Percentiles rank a stretch among this genome's conserved stretches.
These are phyloP conservation scores for Musca vetustissima DNA, from an alignment of 1,140 invertebrate genomes.

Conservation along the genomic window DNA sequence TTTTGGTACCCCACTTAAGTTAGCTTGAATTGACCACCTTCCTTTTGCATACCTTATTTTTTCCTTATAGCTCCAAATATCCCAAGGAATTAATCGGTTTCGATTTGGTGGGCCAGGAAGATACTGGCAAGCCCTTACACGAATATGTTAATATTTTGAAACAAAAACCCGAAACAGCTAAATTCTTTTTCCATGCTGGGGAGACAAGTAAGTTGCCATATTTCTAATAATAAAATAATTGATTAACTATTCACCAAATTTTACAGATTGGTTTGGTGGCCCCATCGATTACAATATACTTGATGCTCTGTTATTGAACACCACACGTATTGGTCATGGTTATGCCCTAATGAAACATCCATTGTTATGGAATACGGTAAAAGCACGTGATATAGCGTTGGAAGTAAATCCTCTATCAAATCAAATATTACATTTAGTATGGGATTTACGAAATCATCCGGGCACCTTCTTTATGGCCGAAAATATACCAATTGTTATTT, in stretches of 20 bases:
- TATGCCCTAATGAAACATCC: slow-evolving; percentile 79
- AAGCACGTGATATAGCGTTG: slow-evolving; percentile 67
- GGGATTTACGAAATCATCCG: slow-evolving; percentile 81
- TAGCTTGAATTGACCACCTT: too few relatives aligned
- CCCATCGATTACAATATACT: slow-evolving; percentile 58
- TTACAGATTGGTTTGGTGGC: slow-evolving; percentile 60
- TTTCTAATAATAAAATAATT: too few relatives aligned
- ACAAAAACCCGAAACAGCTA: slow-evolving; percentile 53
- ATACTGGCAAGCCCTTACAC: slow-evolving; percentile 60
- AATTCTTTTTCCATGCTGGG: slow-evolving; percentile 75
- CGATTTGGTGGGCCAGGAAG: slow-evolving; percentile 69
- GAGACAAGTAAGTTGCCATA: slow-evolving; percentile 66
- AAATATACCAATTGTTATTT: slow-evolving; percentile 64
- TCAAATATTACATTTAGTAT: slow-evolving; percentile 72
- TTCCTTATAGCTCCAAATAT: slow-evolving; percentile 43
- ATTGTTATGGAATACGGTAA: slow-evolving; percentile 62
- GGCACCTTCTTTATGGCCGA: slow-evolving; percentile 66
- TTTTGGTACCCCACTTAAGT: too few relatives aligned
- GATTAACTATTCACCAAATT: too few relatives aligned
- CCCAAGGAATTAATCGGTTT: slow-evolving; percentile 69
- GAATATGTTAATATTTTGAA: slow-evolving; percentile 59
- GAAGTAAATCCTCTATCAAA: slow-evolving; percentile 83
- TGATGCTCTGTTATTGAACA: slow-evolving; percentile 72
- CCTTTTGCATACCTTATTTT: too few relatives aligned
- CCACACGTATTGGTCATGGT: slow-evolving; percentile 66